Evolutionary conservation across 2,888 invertebrate genomes (phyloP), one percentile per base, ranked within the genome.

Genomic region (Pycnomerus fuliginosus): DNA sequence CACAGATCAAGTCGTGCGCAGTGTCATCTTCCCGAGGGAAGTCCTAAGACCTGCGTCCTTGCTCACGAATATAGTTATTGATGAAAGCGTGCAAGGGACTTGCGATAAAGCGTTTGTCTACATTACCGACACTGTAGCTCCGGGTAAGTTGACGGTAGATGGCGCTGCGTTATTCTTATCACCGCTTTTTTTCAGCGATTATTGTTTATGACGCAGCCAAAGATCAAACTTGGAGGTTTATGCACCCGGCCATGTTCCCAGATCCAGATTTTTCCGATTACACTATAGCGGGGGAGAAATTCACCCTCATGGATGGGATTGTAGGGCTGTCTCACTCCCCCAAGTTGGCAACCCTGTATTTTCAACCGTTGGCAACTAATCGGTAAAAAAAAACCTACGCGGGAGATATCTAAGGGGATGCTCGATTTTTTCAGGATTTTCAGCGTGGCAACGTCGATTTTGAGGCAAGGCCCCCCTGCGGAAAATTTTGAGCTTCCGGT

Each of bases 211-310:
- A 91, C 58, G 84, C 82, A 5, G 74, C 78, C 2, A 80, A 80
- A 28, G 89, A 89, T 65, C 80, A 83, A 49, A 87, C 90, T 16
- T 90, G 90, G 90, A 77, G 90, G 31, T 75, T 87, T 2, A 78
- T 83, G 15, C 90, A 90, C 69, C 85, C 90, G 0, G 80, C 85
- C 30, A 90, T 91, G 90, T 89, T 85, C 69, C 90, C 90, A 0
- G 84, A 90, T 74, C 90, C 90, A 0, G 85, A 90, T 68, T 80
- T 84, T 53, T 82, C 86, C 0, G 83, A 83, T 54, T 85, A 86
- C 51, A 80, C 79, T 71, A 85, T 91, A 47, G 80, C 79, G 4
- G 82, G 81, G 0, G 80, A 80, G 53, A 68, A 64, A 1, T 87
- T 87, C 69, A 83, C 84, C 1, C 75, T 87, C 10, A 83, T 85